Conservation (phyloP, 2,888 invertebrate genomes). For the Augiades crinisus region DNA sequence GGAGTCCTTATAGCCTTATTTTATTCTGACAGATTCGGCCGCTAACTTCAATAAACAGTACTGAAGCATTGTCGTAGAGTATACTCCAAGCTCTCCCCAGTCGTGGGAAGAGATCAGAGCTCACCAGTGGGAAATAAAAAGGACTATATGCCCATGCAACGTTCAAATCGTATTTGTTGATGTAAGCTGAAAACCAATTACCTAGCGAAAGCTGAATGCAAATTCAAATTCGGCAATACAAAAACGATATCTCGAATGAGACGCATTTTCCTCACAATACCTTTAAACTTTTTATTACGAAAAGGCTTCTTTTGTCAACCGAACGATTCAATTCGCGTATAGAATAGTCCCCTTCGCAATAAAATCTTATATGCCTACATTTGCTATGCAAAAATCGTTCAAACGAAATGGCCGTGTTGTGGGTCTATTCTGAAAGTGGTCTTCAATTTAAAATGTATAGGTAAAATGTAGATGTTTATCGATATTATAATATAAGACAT, state of each 20-base stretch:
- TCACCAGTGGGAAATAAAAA: too few species aligned
- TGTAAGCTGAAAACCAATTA: background rate
- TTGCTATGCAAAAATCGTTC: slow-evolving; percentile 64
- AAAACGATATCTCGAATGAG: slow-evolving; percentile 19
- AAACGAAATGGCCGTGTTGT: slow-evolving; percentile 34
- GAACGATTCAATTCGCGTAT: slow-evolving; percentile 47
- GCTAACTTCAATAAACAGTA: too few species aligned
- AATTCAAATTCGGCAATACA: slow-evolving; percentile 9
- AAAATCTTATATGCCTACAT: slow-evolving; percentile 67
- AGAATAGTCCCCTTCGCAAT: slow-evolving; percentile 49
- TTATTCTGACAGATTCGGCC: too few species aligned
- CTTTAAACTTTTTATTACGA: slow-evolving; percentile 49
- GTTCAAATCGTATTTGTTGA: too few species aligned
- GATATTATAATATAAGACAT: slow-evolving; percentile 68
- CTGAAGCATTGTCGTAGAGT: too few species aligned
- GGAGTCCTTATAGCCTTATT: too few species aligned
- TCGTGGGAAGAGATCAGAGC: too few species aligned
- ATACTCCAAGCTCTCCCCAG: too few species aligned
- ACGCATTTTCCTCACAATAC: slow-evolving; percentile 30
- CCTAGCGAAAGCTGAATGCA: background rate
- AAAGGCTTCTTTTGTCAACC: slow-evolving; percentile 44
- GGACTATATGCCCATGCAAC: too few species aligned
- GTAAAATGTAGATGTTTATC: slow-evolving; percentile 74
- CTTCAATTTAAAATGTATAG: slow-evolving; percentile 64
- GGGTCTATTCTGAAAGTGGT: slow-evolving; percentile 13